Evolutionary conservation across 30 jellyfish, hydroid and myxozoan genomes (phyloP).

Genomic region (Aurelia coerulea): DNA sequence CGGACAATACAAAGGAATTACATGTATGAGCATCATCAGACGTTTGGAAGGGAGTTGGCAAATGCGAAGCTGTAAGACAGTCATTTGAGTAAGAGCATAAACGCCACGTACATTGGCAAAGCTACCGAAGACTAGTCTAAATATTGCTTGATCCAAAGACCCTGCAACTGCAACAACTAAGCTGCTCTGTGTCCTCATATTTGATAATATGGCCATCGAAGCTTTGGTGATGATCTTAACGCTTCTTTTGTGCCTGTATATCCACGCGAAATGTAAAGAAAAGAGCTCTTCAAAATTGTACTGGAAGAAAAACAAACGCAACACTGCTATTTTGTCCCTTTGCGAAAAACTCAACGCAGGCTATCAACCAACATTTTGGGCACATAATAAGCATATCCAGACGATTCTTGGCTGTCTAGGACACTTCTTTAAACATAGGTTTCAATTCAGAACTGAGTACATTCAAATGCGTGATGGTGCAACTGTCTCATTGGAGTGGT

Average conservation of each 20-base stretch:
- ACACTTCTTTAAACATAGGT: constrained; percentile 28
- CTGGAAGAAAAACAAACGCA: constrained; percentile 71
- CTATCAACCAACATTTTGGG: constrained; percentile 79
- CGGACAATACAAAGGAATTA: too few species aligned
- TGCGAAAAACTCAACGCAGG: constrained; percentile 49
- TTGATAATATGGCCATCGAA: constrained; percentile 40
- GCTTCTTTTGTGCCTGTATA: constrained; percentile 7
- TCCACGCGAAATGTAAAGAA: constrained; percentile 27
- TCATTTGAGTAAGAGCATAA: too few species aligned
- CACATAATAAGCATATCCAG: constrained; percentile 57
- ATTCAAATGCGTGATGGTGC: constrained; percentile 76
- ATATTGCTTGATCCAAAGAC: too few species aligned
- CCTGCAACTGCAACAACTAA: too few species aligned
- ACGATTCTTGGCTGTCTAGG: constrained; percentile 45
- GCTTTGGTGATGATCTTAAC: constrained; percentile 6
- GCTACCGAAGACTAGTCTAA: too few species aligned
- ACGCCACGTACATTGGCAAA: too few species aligned
- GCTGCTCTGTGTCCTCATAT: too few species aligned
- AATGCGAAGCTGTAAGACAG: too few species aligned
- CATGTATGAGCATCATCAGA: too few species aligned
- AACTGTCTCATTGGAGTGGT: constrained; percentile 68
- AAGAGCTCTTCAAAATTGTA: constrained; percentile 49
- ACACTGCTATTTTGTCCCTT: constrained; percentile 44
- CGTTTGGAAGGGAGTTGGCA: too few species aligned
- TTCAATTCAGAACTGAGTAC: constrained; percentile 45